These are phyloP conservation scores for Sarcophaga subvicina DNA, from an alignment of 2,888 invertebrate species.

Conservation along the genomic window DNA sequence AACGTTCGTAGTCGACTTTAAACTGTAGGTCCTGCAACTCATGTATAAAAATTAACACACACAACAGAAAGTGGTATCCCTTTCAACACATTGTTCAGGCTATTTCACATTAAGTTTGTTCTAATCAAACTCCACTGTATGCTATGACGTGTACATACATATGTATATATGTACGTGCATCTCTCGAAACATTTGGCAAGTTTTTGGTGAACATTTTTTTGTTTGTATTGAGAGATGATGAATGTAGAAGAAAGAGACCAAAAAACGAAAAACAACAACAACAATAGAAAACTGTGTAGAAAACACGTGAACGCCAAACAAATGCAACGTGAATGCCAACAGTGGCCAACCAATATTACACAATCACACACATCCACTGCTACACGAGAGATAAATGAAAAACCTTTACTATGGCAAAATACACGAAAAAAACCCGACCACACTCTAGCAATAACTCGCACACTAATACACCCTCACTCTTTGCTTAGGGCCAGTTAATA, in stretches of 20 bases:
- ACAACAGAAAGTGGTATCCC: too few relatives aligned
- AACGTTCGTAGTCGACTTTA: too few relatives aligned
- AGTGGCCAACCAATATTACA: background rate
- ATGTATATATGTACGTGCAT: background rate
- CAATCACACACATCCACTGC: background rate
- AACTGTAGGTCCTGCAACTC: too few relatives aligned
- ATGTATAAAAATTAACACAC: too few relatives aligned
- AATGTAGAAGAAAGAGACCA: background rate
- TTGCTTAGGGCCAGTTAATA: background rate
- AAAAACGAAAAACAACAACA: slow-evolving; percentile 14
- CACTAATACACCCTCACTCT: background rate
- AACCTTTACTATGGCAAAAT: background rate
- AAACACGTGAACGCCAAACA: background rate
- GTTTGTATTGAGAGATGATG: slow-evolving; percentile 17
- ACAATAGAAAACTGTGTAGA: slow-evolving; percentile 12
- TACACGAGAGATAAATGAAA: slow-evolving; percentile 12
- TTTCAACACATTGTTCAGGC: too few relatives aligned
- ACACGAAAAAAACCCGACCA: background rate
- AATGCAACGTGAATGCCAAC: background rate
- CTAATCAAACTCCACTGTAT: background rate
- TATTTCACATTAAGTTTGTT: too few relatives aligned
- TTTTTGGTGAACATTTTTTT: slow-evolving; percentile 14
- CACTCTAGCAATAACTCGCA: background rate
- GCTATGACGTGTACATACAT: background rate
- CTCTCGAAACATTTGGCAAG: slow-evolving; percentile 45